A percentile compares a stretch with the other conserved stretches of the same genome.
Evolutionary conservation across 1,140 invertebrate genomes (phyloP).

Genomic region (Brachionus paranguensis): DNA sequence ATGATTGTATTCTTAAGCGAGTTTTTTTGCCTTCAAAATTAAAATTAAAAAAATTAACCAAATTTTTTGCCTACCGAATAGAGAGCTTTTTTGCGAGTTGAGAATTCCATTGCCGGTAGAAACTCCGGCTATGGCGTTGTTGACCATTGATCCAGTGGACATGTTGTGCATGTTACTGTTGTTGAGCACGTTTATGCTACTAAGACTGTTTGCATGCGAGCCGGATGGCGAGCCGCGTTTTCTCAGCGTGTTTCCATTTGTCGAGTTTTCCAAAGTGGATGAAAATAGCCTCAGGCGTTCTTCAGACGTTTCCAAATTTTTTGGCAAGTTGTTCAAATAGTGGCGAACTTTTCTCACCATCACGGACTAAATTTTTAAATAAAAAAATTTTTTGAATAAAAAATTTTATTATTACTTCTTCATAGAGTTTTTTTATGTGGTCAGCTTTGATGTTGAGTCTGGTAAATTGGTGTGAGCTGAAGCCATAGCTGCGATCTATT

Average conservation of each 20-base stretch:
- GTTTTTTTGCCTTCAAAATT: not conserved
- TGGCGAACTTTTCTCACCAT: slow-evolving; percentile 37
- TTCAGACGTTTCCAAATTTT: slow-evolving; percentile 9
- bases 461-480: not conserved
- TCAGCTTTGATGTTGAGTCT: not conserved
- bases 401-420: not conserved
- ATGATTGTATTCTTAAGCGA: slow-evolving; percentile 8
- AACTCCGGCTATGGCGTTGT: not conserved
- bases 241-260: not conserved
- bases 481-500: not conserved
- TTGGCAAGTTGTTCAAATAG: slow-evolving; percentile 28
- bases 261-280: slow-evolving; percentile 29
- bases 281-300: slow-evolving; percentile 2
- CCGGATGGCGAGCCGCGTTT: not conserved
- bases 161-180: slow-evolving; percentile 29
- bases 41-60: not conserved
- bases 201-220: not conserved
- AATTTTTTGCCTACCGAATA: not conserved
- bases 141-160: not conserved
- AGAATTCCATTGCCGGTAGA: not conserved
- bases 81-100: not conserved
- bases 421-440: slow-evolving; percentile 31
- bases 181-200: slow-evolving; percentile 21
- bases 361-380: slow-evolving; percentile 1
- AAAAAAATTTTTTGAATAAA: not conserved